Base-by-base conservation (phyloP, 2,113 vertebrate species). In the Drymodes brunneopygia region DNA sequence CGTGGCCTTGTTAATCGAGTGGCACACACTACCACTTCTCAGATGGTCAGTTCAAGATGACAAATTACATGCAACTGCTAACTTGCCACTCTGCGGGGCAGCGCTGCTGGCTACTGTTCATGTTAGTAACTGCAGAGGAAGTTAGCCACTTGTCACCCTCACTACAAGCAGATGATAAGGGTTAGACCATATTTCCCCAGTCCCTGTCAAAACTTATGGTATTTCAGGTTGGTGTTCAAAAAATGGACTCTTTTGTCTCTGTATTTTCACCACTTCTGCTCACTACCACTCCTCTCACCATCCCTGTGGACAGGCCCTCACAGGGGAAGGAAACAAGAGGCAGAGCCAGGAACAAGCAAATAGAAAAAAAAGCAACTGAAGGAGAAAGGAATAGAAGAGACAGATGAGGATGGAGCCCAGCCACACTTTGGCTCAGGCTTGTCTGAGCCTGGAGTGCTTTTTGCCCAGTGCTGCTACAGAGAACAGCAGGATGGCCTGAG, bases 201-300 rank as follows among this genome's bases (percentile, higher is more conserved):
- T 2, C 10, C 9, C 7, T 6, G 6, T 29, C 24, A 66, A 31
- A 81, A 31, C 1, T 56, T n/a, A 36, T 1, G 2, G 10, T 56
- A 19, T 42, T 45, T 53, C 15, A 48, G 18, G 47, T 20, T 51
- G 23, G 13, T 36, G 8, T 53, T 44, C 27, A 56, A 42, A 24
- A 84, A 50, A 87, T 11, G 12, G 62, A 22, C 14, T 12, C 50
- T 84, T 64, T 40, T 48, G 21, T 10, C 31, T 40, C 27, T 62
- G 17, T 42, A 20, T 86, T 91, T 65, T 73, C 38, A 73, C 19
- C 29, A 36, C 12, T 47, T 51, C 77, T 70, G 28, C 33, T 89
- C 0, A 1, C 22, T 71, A 58, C 18, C 31, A 16, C 38, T 70
- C 23, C 25, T 85, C 40, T 92, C 50, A 42, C 40, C 27, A 42